Evolutionary conservation across 2,888 invertebrate species (phyloP).

Genomic region (Sinhomidia bicolor): DNA sequence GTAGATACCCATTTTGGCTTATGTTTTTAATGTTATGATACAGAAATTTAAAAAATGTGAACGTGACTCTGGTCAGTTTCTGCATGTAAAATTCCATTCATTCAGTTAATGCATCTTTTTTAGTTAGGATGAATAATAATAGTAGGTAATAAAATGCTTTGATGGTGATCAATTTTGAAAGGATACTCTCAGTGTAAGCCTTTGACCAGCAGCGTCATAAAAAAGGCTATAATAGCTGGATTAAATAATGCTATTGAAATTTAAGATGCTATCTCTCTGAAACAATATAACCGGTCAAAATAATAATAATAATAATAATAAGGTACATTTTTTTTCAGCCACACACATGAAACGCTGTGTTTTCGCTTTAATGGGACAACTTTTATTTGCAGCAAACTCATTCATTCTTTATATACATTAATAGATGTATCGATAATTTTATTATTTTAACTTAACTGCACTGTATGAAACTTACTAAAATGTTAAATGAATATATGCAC

Average conservation of each 20-base stretch:
- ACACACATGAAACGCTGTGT: not conserved
- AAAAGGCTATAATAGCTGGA: constrained; percentile 27
- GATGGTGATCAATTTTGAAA: too few species aligned
- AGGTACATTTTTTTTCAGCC: not conserved
- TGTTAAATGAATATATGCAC: not conserved
- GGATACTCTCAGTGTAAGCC: not conserved
- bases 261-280: not conserved
- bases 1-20: too few species aligned
- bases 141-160: too few species aligned
- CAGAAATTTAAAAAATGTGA: too few species aligned
- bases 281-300: not conserved
- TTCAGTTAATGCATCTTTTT: too few species aligned
- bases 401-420: not conserved
- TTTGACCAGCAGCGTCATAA: not conserved
- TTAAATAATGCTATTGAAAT: not conserved
- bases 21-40: too few species aligned
- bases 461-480: too few species aligned
- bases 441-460: not conserved
- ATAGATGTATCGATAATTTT: too few species aligned
- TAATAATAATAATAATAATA: not conserved
- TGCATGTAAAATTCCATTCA: too few species aligned
- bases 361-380: constrained; percentile 3
- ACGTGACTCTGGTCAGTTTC: too few species aligned
- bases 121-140: too few species aligned
- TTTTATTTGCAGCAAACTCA: constrained; percentile 15